Base-by-base conservation (phyloP, 2,888 invertebrate species). In the Blastobasis adustella region DNA sequence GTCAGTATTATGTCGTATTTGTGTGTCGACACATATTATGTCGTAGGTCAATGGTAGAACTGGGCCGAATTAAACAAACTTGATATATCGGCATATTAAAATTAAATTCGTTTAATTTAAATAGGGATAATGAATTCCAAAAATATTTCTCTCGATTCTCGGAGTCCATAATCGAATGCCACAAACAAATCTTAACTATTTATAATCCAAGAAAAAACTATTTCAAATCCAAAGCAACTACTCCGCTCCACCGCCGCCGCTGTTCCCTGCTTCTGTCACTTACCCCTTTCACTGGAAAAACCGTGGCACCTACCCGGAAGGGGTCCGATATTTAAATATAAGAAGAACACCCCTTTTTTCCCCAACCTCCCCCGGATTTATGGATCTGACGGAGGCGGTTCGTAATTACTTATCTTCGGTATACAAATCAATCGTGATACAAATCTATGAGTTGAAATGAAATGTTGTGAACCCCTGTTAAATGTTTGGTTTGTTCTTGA, bases 241-340 rank as follows among this genome's bases (percentile, higher is more conserved):
- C 39, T 38, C 65, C 46, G 55, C 76, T 80, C 82, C 50, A 75
- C 54, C 37, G 43, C 50, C 50, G 44, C 42, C 49, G 23, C 46
- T 74, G 60, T 76, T 72, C 82, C 67, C 82, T 84, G 86, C 71
- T 82, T 82, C 87, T 88, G 87, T 88, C 87, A 88, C 87, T 88
- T 87, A 87, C 87, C 87, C 87, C 87, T 87, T 86, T 85, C 80
- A 85, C 83, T 87, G 86, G 87, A 88, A 88, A 88, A 88, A 88
- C 84, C 87, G 87, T 87, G 82, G 87, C 85, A 88, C 86, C 87
- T 88, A 87, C 87, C 87, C 87, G 87, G 87, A 88, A 87, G 87
- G 87, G 83, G 87, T 84, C 78, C 86, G 86, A 88, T 88, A 88
- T 88, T 88, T 88, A 88, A 88, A 88, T 88, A 88, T 88, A 88